These are phyloP conservation scores for Monopterus albus DNA, from an alignment of 2,113 vertebrate species.

Conservation along the genomic window DNA sequence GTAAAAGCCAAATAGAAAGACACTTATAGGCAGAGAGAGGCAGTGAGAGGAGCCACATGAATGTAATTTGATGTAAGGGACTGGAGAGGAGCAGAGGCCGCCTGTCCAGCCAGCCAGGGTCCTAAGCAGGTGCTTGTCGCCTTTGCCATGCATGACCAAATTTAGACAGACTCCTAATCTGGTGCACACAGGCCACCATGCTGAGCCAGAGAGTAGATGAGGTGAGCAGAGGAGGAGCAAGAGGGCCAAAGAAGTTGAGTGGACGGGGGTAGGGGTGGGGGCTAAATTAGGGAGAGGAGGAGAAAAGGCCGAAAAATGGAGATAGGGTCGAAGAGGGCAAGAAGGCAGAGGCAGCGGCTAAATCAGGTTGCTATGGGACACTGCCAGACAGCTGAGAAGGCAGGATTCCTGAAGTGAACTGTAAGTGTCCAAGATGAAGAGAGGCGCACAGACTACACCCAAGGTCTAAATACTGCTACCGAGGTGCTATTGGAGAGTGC, in stretches of 20 bases:
- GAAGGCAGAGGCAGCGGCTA: slow-evolving; percentile 48
- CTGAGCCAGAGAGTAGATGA: slow-evolving; percentile 29
- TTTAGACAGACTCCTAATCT: slow-evolving; percentile 75
- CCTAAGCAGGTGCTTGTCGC: slow-evolving; percentile 75
- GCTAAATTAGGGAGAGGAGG: slow-evolving; percentile 44
- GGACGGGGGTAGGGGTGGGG: background rate
- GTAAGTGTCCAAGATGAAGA: slow-evolving; percentile 65
- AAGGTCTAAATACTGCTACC: no score
- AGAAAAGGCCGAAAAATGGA: slow-evolving; percentile 6
- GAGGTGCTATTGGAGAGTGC: no score
- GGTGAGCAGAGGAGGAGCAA: slow-evolving; percentile 13
- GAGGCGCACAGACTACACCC: no score
- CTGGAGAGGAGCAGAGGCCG: slow-evolving; percentile 48
- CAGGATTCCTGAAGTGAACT: slow-evolving; percentile 77
- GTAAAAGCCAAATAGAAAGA: slow-evolving; percentile 16
- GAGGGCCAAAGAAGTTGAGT: background rate
- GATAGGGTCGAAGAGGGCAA: background rate
- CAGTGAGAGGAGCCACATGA: slow-evolving; percentile 50
- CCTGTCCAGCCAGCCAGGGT: slow-evolving; percentile 46
- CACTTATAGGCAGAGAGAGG: background rate
- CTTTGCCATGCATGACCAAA: slow-evolving; percentile 76
- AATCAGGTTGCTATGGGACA: slow-evolving; percentile 78
- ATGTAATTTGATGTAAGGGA: slow-evolving; percentile 73
- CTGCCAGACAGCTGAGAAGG: slow-evolving; percentile 78
- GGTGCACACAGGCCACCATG: slow-evolving; percentile 39